Evolutionary conservation across 2,888 invertebrate species (phyloP).

Genomic region (Sceliomorpha sp.): DNA sequence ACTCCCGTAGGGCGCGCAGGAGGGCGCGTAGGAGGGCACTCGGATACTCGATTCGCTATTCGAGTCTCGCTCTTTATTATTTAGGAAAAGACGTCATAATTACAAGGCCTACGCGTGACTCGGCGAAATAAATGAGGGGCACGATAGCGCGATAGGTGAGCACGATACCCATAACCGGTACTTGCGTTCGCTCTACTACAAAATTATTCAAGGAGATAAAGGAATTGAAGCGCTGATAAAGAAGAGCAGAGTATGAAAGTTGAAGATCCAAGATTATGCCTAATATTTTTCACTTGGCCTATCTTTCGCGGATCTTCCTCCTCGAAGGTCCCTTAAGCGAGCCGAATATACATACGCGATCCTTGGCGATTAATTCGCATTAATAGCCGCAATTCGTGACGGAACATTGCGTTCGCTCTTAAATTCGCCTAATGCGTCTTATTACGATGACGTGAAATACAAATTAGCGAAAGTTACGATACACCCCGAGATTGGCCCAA

Average conservation of each 20-base stretch:
- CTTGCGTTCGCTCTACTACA: slow-evolving; percentile 36
- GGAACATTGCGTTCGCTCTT: too few species aligned
- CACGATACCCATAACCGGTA: slow-evolving; percentile 44
- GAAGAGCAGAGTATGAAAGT: slow-evolving; percentile 10
- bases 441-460: too few species aligned
- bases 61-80: slow-evolving; percentile 47
- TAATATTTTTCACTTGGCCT: slow-evolving; percentile 4
- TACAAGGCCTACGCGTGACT: slow-evolving; percentile 55
- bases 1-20: too few species aligned
- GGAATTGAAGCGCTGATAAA: slow-evolving; percentile 49
- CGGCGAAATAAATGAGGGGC: slow-evolving; percentile 57
- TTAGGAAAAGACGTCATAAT: slow-evolving; percentile 56
- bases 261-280: slow-evolving; percentile 9
- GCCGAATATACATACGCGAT: too few species aligned
- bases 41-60: slow-evolving; percentile 38
- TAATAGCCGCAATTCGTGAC: too few species aligned
- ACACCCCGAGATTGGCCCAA: too few species aligned
- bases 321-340: too few species aligned
- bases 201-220: slow-evolving; percentile 54
- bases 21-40: slow-evolving; percentile 30
- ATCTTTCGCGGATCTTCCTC: neutral
- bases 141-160: slow-evolving; percentile 48
- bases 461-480: too few species aligned
- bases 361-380: too few species aligned
- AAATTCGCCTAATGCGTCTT: too few species aligned